A percentile compares a stretch with the other conserved stretches of the same genome.
These are phyloP conservation scores for Chrysomela aeneicollis DNA, from an alignment of 2,888 invertebrate genomes.

Conservation along the genomic window DNA sequence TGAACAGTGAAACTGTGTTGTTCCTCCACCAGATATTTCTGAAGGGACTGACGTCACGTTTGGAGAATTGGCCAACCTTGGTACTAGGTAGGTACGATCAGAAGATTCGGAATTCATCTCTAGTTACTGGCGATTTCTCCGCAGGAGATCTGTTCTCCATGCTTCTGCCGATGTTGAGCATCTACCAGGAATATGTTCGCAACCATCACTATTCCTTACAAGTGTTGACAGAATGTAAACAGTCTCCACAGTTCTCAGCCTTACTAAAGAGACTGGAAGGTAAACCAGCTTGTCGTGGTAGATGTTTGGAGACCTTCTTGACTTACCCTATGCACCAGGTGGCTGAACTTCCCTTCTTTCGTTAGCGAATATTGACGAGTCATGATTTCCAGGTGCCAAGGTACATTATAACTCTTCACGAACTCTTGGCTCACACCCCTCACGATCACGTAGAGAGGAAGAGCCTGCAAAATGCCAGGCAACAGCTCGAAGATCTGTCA, in stretches of 20 bases:
- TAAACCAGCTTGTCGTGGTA: slow-evolving; percentile 84
- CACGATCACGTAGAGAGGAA: slow-evolving; percentile 93
- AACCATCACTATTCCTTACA: slow-evolving; percentile 95
- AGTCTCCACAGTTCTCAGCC: slow-evolving; percentile 79
- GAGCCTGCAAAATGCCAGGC: slow-evolving; percentile 85
- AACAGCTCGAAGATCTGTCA: slow-evolving; percentile 85
- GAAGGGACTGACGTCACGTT: slow-evolving; percentile 87
- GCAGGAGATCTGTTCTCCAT: slow-evolving; percentile 93
- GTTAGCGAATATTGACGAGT: not conserved
- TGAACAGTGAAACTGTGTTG: slow-evolving; percentile 90
- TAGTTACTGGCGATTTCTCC: slow-evolving; percentile 21
- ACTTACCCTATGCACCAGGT: slow-evolving; percentile 97
- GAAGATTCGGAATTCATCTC: not conserved
- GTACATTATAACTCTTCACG: slow-evolving; percentile 91
- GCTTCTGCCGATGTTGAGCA: slow-evolving; percentile 92
- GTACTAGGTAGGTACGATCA: slow-evolving; percentile 73
- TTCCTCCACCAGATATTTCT: slow-evolving; percentile 94
- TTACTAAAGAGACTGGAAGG: slow-evolving; percentile 83
- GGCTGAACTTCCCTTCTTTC: slow-evolving; percentile 35
- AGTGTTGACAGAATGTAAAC: slow-evolving; percentile 91
- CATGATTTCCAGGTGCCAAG: slow-evolving; percentile 77
- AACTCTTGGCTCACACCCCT: slow-evolving; percentile 89
- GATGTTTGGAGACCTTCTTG: slow-evolving; percentile 86
- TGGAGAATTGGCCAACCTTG: slow-evolving; percentile 94
- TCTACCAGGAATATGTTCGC: slow-evolving; percentile 93